phyloP scores from a whole-genome alignment of 2,797 vertebrate genomes.

The Helicolenus hilgendorfi region DNA sequence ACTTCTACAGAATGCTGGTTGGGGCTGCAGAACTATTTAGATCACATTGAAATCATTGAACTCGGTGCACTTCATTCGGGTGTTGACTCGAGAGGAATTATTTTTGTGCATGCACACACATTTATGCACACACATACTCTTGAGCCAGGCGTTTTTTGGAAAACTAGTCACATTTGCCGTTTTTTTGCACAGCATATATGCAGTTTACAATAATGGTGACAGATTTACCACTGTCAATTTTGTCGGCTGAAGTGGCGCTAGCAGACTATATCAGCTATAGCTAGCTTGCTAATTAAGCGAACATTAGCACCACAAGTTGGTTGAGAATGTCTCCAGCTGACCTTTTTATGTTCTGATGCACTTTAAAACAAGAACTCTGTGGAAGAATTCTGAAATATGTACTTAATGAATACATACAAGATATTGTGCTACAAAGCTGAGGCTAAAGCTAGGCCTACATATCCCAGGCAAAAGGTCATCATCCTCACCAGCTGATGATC shows the following conservation, averaged over 20 bases:
- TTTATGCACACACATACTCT: not conserved
- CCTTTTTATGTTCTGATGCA: not conserved
- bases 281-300: no score
- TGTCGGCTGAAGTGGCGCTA: not conserved
- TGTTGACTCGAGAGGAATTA: not conserved
- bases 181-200: not conserved
- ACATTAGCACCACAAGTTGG: not conserved
- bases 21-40: not conserved
- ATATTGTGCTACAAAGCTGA: no score
- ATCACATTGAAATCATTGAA: conserved; percentile 12
- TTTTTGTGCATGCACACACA: not conserved
- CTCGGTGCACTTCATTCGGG: not conserved
- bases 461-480: no score
- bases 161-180: not conserved
- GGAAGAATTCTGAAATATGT: no score
- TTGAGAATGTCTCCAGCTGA: not conserved
- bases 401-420: no score
- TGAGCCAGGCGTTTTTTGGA: no score
- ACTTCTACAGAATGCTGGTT: not conserved
- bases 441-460: no score
- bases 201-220: not conserved
- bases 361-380: not conserved
- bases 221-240: not conserved
- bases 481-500: no score
- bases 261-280: no score